These are phyloP conservation scores for Synanthedon myopaeformis DNA, from an alignment of 2,888 invertebrate species.

Conservation along the genomic window DNA sequence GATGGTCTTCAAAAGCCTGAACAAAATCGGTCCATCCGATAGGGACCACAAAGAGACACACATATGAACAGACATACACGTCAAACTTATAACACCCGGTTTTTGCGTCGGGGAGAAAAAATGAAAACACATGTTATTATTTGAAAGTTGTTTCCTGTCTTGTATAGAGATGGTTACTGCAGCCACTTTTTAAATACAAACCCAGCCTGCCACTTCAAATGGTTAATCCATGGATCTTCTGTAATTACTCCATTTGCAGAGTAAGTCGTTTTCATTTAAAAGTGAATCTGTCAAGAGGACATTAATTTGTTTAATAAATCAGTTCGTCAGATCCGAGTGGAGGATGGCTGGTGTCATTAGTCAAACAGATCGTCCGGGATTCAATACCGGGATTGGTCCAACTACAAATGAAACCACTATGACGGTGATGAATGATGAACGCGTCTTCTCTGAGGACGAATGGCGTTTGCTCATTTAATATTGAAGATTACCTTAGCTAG, in stretches of 20 bases:
- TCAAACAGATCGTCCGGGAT: constrained; percentile 30
- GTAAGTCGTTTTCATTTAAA: constrained; percentile 27
- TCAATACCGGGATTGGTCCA: constrained; percentile 35
- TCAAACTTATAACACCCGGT: too few species aligned
- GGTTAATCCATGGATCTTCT: too few species aligned
- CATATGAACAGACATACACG: too few species aligned
- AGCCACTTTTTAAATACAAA: too few species aligned
- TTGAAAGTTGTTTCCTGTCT: too few species aligned
- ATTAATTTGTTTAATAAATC: constrained; percentile 65
- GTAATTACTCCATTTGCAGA: too few species aligned
- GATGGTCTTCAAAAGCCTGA: too few species aligned
- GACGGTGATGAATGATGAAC: constrained; percentile 51
- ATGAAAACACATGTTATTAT: too few species aligned
- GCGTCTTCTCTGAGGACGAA: neutral
- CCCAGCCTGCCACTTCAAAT: neutral
- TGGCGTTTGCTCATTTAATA: neutral
- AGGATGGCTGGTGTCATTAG: constrained; percentile 34
- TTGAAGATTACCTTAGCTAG: neutral
- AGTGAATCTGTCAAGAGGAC: constrained; percentile 43
- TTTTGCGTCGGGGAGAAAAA: too few species aligned
- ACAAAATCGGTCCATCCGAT: too few species aligned
- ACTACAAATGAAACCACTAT: constrained; percentile 47
- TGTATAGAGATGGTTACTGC: too few species aligned
- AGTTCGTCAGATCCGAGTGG: constrained; percentile 21
- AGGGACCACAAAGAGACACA: too few species aligned